Evolutionary conservation across 2,797 vertebrate species (phyloP).

Genomic region (Zenarchopterus dispar): DNA sequence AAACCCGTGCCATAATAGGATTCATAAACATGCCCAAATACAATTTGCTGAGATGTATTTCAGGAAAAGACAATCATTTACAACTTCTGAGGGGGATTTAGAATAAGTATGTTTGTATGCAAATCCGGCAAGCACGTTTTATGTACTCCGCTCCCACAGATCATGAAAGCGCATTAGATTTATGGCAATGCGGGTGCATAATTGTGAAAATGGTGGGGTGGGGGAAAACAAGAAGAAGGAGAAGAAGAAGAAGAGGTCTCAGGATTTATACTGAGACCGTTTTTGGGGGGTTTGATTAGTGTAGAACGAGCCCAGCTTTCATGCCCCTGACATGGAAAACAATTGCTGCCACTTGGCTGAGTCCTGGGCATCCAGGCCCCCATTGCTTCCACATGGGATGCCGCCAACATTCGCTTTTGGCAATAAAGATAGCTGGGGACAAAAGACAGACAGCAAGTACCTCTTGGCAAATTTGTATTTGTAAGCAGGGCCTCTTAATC

Average conservation of each 20-base stretch:
- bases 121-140: conserved; percentile 90
- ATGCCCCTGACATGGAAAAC: conserved; percentile 85
- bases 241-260: conserved; percentile 79
- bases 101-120: conserved; percentile 92
- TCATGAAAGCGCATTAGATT: conserved; percentile 95
- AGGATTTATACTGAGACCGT: conserved; percentile 84
- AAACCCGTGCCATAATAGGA: conserved; percentile 95
- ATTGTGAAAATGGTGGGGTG: conserved; percentile 80
- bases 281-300: conserved; percentile 85
- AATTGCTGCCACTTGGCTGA: conserved; percentile 85
- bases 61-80: conserved; percentile 96
- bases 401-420: conserved; percentile 85
- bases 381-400: conserved; percentile 80
- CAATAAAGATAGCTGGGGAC: conserved; percentile 83
- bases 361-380: conserved; percentile 80
- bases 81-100: conserved; percentile 93
- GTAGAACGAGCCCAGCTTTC: conserved; percentile 84
- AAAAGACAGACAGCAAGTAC: conserved; percentile 78
- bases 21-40: conserved; percentile 97
- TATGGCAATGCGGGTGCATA: conserved; percentile 88
- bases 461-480: conserved; percentile 72
- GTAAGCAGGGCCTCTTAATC: conserved; percentile 57
- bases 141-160: conserved; percentile 93
- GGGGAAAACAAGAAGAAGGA: conserved; percentile 36
- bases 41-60: conserved; percentile 98